Base-by-base conservation (phyloP, 2,797 vertebrate species). In the Pangasius djambal region DNA sequence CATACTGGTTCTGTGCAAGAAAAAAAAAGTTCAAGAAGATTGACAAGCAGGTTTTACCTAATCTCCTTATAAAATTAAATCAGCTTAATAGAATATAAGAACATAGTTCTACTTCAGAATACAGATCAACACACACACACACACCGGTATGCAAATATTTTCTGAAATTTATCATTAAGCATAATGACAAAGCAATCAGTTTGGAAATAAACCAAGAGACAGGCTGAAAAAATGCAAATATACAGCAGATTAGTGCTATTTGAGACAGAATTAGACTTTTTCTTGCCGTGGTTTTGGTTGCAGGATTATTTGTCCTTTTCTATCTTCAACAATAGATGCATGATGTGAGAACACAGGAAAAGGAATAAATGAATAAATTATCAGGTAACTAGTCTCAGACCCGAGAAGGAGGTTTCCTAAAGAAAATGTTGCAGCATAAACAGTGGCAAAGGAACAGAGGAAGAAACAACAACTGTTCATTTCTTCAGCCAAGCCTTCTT, bases 51-150 rank as follows among this genome's bases (percentile, higher is more conserved):
- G 61, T 61, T 70, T 81, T 72, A 13, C 37, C 31, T 72, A 86
- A 86, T 72, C 84, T 86, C 18, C 59, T 67, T 78, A 86, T 57
- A 20, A 77, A 67, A n/a, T 78, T 78, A 79, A 85, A 86, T 79
- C 74, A 89, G 74, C 88, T 61, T 88, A 78, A 88, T 65, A 31
- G 16, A 10, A 37, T 8, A 28, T 0, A 82, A 72, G 65, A 88
- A 87, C 61, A 34, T 83, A 61, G 63, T 85, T 65, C 7, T 31
- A 85, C 15, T 78, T 78, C 82, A 77, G 3, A 57, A 55, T 1
- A 13, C 52, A 81, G 13, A 67, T 52, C 15, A 37, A 59, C 63
- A 10, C 44, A 74, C 72, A 74, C 74, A 82, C 55, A 61, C 78
- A 37, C 55, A 61, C 31, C 1, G 1, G 5, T 15, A 57, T 79